phyloP scores from a whole-genome alignment of 2,113 vertebrate species.

The Microcebus murinus region DNA sequence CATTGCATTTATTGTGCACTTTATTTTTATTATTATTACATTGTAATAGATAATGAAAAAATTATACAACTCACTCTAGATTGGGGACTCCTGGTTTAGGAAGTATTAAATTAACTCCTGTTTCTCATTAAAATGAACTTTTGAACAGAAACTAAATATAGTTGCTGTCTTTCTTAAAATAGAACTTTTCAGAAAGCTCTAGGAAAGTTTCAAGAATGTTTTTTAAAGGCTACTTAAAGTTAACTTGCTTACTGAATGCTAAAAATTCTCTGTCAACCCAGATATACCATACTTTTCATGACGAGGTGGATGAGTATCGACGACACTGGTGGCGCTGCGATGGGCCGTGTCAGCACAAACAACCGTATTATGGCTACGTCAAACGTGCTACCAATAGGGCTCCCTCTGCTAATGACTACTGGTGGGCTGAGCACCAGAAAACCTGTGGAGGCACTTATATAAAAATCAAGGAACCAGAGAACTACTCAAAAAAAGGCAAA shows the following conservation, averaged over 20 bases:
- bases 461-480: conserved; percentile 96
- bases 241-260: neutral
- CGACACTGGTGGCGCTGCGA: conserved; percentile 98
- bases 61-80: too few species aligned
- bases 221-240: neutral
- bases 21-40: too few species aligned
- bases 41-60: too few species aligned
- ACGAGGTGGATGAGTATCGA: conserved; percentile 95
- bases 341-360: conserved; percentile 91
- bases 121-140: conserved; percentile 20
- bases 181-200: neutral
- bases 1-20: too few species aligned
- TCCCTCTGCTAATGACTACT: conserved; percentile 92
- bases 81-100: neutral
- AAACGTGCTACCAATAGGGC: conserved; percentile 95
- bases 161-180: neutral
- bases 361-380: conserved; percentile 93
- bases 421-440: conserved; percentile 94
- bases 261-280: conserved; percentile 59
- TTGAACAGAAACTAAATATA: conserved; percentile 30
- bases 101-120: neutral
- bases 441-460: conserved; percentile 92
- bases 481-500: conserved; percentile 89
- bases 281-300: conserved; percentile 93
- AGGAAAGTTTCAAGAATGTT: neutral